Evolutionary conservation across 2,113 vertebrate species (phyloP).

Genomic region (Petrocephalus microphthalmus): DNA sequence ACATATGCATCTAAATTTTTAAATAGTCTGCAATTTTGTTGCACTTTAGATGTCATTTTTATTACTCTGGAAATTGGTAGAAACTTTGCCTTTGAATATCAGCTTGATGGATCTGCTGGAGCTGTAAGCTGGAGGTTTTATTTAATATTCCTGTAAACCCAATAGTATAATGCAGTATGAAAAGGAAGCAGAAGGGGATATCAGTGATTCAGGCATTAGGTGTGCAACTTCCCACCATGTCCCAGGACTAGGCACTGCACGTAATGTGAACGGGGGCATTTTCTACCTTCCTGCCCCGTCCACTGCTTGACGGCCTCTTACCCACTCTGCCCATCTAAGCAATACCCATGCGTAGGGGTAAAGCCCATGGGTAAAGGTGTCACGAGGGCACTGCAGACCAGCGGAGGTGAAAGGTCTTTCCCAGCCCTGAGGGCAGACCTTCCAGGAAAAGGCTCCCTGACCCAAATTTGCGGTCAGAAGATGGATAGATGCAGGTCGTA

Average conservation of each 20-base stretch:
- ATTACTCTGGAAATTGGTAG: background rate
- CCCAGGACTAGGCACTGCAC: background rate
- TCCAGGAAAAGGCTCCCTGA: background rate
- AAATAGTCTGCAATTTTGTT: background rate
- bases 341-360: background rate
- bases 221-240: background rate
- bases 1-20: background rate
- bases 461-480: background rate
- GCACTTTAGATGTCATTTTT: background rate
- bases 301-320: background rate
- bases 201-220: background rate
- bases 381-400: background rate
- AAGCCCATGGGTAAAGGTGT: background rate
- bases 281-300: background rate
- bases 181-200: background rate
- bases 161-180: background rate
- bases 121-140: background rate
- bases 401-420: too few relatives aligned
- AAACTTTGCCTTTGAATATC: background rate
- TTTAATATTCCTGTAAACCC: background rate
- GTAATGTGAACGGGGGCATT: background rate
- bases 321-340: background rate
- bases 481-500: background rate
- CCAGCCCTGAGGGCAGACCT: background rate
- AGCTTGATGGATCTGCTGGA: background rate